A percentile compares a stretch with the other conserved stretches of the same genome.
These are phyloP conservation scores for Synodontis membranacea DNA, from an alignment of 2,113 vertebrate genomes.

Conservation along the genomic window DNA sequence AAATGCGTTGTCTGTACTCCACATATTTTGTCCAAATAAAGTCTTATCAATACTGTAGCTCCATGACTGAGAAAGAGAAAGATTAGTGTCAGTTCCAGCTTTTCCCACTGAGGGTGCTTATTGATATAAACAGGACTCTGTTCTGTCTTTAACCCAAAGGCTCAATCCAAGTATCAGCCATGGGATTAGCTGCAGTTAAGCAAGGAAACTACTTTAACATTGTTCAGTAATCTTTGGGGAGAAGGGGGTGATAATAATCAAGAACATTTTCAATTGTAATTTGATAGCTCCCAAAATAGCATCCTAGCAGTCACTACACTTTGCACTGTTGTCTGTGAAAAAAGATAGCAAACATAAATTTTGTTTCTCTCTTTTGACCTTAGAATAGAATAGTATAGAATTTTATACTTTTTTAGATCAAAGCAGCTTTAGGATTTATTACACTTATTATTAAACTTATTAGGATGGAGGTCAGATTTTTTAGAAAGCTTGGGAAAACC, in stretches of 20 bases:
- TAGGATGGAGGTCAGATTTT: not conserved
- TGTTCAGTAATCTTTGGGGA: conserved; percentile 58
- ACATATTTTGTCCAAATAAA: conserved; percentile 5
- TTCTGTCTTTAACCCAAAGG: conserved; percentile 53
- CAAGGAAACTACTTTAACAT: conserved; percentile 61
- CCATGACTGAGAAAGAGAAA: conserved; percentile 9
- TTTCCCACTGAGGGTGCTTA: conserved; percentile 38
- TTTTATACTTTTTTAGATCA: not conserved
- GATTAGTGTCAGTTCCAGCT: conserved; percentile 34
- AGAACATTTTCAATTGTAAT: conserved; percentile 73
- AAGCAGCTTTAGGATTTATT: not conserved
- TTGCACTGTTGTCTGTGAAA: conserved; percentile 28
- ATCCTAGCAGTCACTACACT: conserved; percentile 31
- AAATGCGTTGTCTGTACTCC: conserved; percentile 17
- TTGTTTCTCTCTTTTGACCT: not conserved
- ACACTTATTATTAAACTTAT: no score
- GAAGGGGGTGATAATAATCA: conserved; percentile 64
- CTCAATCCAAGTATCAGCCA: conserved; percentile 55
- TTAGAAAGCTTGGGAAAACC: not conserved
- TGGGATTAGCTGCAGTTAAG: conserved; percentile 58
- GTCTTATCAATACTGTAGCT: not conserved
- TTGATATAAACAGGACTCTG: conserved; percentile 35
- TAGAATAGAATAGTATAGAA: not conserved
- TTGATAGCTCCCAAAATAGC: conserved; percentile 42
- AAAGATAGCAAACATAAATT: conserved; percentile 30